These are phyloP conservation scores for Lobophora halterata DNA, from an alignment of 2,888 invertebrate genomes.

Conservation along the genomic window DNA sequence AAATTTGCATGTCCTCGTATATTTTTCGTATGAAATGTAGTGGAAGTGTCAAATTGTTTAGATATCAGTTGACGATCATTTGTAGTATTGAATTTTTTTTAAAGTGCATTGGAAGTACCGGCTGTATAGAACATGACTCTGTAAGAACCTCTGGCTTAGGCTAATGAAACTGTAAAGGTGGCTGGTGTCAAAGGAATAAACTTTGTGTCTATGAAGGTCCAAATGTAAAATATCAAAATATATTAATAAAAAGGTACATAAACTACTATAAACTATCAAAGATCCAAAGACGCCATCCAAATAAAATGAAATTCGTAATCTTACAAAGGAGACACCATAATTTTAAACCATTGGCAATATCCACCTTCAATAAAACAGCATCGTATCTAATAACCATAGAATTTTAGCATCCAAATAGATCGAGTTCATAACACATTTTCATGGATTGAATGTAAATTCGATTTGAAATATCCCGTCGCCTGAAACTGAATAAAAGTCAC, in stretches of 20 bases:
- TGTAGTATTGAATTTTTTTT: no score
- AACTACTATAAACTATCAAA: constrained; percentile 20
- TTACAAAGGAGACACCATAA: constrained; percentile 19
- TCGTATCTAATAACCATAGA: constrained; percentile 29
- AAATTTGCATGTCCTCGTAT: no score
- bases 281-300: constrained; percentile 10
- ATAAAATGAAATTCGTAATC: constrained; percentile 24
- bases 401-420: constrained; percentile 27
- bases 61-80: no score
- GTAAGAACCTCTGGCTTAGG: no score
- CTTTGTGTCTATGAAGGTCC: no score
- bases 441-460: constrained; percentile 45
- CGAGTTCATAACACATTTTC: constrained; percentile 36
- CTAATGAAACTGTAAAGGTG: no score
- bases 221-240: no score
- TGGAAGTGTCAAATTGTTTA: no score
- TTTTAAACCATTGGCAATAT: constrained; percentile 22
- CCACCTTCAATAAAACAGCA: constrained; percentile 29
- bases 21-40: constrained; percentile 38
- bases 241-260: constrained; percentile 26
- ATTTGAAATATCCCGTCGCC: constrained; percentile 47
- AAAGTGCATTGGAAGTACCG: no score
- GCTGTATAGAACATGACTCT: no score
- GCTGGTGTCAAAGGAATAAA: no score
- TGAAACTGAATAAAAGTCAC: constrained; percentile 51